These are phyloP conservation scores for Drosophila nebulosa DNA, from an alignment of 1,140 invertebrate species.

Conservation along the genomic window DNA sequence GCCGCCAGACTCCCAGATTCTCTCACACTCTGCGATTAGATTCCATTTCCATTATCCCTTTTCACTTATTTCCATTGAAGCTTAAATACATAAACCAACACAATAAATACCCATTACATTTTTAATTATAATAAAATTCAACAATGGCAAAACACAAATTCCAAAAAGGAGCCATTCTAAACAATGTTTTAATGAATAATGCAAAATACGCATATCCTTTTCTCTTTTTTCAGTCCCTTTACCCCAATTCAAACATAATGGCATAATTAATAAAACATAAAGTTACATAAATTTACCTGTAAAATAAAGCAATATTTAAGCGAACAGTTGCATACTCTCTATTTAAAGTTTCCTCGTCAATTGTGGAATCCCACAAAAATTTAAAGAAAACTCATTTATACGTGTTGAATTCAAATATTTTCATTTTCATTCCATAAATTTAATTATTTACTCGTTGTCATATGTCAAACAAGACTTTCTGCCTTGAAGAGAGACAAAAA, in stretches of 20 bases:
- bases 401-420: background rate
- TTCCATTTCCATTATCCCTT: background rate
- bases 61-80: too few relatives aligned
- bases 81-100: background rate
- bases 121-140: slow-evolving; percentile 51
- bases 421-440: background rate
- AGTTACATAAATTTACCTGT: background rate
- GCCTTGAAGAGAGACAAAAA: slow-evolving; percentile 16
- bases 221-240: too few relatives aligned
- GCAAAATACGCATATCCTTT: slow-evolving; percentile 38
- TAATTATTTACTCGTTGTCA: background rate
- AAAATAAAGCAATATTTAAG: background rate
- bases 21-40: background rate
- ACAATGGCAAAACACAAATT: slow-evolving; percentile 38
- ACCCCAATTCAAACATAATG: slow-evolving; percentile 5
- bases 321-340: background rate
- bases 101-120: slow-evolving; percentile 33
- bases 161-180: too few relatives aligned
- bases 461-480: background rate
- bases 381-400: slow-evolving; percentile 30
- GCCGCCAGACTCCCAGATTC: slow-evolving; percentile 6
- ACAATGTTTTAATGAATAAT: slow-evolving; percentile 49
- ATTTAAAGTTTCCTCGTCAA: background rate
- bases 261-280: slow-evolving; percentile 10
- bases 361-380: slow-evolving; percentile 21